A percentile compares a stretch with the other conserved stretches of the same genome.
Evolutionary conservation across 2,797 vertebrate species (phyloP).

Genomic region (Luscinia luscinia): DNA sequence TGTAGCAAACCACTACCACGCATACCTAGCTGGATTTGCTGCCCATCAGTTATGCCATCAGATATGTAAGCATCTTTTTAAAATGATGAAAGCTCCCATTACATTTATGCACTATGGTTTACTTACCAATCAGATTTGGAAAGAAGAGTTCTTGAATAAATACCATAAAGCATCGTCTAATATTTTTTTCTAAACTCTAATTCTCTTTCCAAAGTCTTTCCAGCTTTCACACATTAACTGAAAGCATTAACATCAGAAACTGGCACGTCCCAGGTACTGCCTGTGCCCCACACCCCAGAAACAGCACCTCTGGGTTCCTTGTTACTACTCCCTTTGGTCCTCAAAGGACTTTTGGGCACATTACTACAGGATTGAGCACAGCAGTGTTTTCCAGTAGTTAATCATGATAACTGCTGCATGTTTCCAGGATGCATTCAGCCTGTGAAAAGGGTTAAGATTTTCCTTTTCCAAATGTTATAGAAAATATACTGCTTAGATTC

Average conservation of each 20-base stretch:
- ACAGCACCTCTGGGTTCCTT: background rate
- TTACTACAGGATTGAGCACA: accelerated
- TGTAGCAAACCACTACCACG: background rate
- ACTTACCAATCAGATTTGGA: background rate
- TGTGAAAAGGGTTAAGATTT: background rate
- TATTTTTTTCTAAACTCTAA: background rate
- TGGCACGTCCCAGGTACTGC: accelerated
- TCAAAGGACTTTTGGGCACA: background rate
- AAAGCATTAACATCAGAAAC: background rate
- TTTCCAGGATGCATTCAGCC: background rate
- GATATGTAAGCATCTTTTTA: background rate
- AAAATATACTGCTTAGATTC: background rate
- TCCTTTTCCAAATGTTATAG: background rate
- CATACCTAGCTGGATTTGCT: background rate
- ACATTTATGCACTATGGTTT: background rate
- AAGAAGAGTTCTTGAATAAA: background rate
- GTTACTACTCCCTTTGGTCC: background rate
- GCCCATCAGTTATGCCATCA: background rate
- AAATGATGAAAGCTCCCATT: background rate
- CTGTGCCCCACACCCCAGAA: background rate
- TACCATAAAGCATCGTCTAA: background rate
- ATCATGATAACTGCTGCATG: background rate
- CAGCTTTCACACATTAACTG: background rate
- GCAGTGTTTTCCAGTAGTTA: background rate
- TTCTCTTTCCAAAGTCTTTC: background rate